These are phyloP conservation scores for Psilopogon haemacephalus DNA, from an alignment of 2,113 vertebrate species.

Conservation along the genomic window DNA sequence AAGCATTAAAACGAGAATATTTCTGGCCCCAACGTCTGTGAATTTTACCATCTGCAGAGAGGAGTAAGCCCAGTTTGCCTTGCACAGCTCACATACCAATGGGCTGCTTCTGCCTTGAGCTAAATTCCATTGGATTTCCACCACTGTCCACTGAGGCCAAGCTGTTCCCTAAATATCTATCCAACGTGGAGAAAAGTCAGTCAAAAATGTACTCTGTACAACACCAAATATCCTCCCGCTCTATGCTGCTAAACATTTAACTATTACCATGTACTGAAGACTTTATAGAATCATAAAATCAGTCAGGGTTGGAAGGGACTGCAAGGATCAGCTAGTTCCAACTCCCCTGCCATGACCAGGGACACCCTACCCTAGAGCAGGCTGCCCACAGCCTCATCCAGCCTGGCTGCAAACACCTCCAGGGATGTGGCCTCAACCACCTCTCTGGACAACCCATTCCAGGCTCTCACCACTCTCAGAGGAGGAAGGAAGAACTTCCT, in stretches of 20 bases:
- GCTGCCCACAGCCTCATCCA: no score
- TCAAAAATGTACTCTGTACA: background rate
- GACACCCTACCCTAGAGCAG: no score
- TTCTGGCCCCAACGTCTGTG: background rate
- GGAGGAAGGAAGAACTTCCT: no score
- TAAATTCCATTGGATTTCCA: constrained; percentile 41
- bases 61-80: background rate
- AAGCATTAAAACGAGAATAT: constrained; percentile 19
- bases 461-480: no score
- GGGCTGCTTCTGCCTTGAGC: background rate
- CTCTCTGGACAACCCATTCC: no score
- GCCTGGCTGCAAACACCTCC: no score
- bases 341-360: no score
- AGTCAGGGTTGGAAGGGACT: no score
- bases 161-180: background rate
- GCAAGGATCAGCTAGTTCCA: no score
- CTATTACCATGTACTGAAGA: background rate
- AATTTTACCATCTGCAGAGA: constrained; percentile 35
- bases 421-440: no score
- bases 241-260: background rate
- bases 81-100: constrained; percentile 19
- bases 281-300: no score
- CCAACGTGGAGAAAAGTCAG: background rate
- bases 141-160: background rate
- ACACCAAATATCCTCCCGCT: background rate